Evolutionary conservation across 2,888 invertebrate genomes (phyloP).

Genomic region (Timandra comae): DNA sequence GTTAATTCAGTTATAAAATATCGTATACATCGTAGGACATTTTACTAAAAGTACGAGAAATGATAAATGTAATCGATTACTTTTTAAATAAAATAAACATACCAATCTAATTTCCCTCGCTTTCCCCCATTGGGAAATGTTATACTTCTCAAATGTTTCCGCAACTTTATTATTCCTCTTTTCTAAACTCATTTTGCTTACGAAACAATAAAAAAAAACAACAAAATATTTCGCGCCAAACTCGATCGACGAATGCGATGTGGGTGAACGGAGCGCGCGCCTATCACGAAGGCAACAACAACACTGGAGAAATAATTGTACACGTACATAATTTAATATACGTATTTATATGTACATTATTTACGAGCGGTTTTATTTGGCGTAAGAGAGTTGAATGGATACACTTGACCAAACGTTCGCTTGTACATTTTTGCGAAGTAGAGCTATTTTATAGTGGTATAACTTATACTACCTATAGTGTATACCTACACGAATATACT

Average conservation of each 20-base stretch:
- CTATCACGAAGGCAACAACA: slow-evolving; percentile 40
- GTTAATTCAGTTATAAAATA: too few species aligned
- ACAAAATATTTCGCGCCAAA: slow-evolving; percentile 51
- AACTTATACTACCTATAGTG: too few species aligned
- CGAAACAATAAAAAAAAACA: slow-evolving; percentile 17
- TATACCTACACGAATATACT: too few species aligned
- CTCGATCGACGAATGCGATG: slow-evolving; percentile 29
- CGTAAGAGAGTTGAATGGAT: too few species aligned
- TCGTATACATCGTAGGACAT: too few species aligned
- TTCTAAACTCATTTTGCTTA: slow-evolving; percentile 58
- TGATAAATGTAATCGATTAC: too few species aligned
- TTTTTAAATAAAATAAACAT: slow-evolving; percentile 32
- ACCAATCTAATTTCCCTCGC: too few species aligned
- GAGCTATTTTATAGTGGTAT: too few species aligned
- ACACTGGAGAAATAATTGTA: slow-evolving; percentile 41
- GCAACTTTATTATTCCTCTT: slow-evolving; percentile 62
- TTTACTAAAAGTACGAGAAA: too few species aligned
- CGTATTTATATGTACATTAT: neutral
- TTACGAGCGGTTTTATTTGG: too few species aligned
- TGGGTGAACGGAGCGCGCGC: slow-evolving; percentile 41
- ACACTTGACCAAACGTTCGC: too few species aligned
- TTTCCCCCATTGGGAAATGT: slow-evolving; percentile 68
- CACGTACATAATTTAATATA: neutral
- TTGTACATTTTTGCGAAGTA: too few species aligned
- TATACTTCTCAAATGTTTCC: slow-evolving; percentile 65